Evolutionary conservation across 53 echinoderm and acorn worm genomes (phyloP).

Genomic region (Mesocentrotus franciscanus): DNA sequence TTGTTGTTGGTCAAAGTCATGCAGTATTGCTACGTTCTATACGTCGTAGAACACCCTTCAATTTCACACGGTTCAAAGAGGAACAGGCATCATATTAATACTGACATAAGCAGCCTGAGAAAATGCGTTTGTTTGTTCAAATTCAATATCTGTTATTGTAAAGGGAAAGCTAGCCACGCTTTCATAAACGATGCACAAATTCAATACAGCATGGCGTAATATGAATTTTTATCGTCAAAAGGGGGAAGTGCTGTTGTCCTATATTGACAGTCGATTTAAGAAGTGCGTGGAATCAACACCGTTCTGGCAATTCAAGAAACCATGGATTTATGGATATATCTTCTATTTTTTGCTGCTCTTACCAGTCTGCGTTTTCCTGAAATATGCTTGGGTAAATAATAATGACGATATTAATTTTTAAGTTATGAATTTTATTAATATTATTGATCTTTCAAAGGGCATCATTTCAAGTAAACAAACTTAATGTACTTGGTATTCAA

Average conservation of each 20-base stretch:
- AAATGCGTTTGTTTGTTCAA: background rate
- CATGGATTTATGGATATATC: background rate
- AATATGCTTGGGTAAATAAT: background rate
- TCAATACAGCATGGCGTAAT: background rate
- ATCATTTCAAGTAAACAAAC: too few relatives aligned
- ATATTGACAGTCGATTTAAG: background rate
- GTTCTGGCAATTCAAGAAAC: background rate
- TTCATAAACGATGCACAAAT: background rate
- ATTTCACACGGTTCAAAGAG: background rate
- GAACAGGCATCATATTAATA: background rate
- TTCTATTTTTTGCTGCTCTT: background rate
- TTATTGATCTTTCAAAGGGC: too few relatives aligned
- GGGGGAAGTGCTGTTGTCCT: background rate
- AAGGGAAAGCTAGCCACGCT: background rate
- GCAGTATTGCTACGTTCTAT: too few relatives aligned
- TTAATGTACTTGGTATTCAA: too few relatives aligned
- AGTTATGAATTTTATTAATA: too few relatives aligned
- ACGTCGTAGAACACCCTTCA: too few relatives aligned
- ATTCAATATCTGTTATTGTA: background rate
- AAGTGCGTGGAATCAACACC: background rate
- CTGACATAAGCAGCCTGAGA: background rate
- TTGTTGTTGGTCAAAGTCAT: too few relatives aligned
- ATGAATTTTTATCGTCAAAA: background rate
- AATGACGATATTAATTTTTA: too few relatives aligned
- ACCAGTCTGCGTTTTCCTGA: background rate